phyloP scores from a whole-genome alignment of 1,140 invertebrate genomes.

The Drosophila sechellia region DNA sequence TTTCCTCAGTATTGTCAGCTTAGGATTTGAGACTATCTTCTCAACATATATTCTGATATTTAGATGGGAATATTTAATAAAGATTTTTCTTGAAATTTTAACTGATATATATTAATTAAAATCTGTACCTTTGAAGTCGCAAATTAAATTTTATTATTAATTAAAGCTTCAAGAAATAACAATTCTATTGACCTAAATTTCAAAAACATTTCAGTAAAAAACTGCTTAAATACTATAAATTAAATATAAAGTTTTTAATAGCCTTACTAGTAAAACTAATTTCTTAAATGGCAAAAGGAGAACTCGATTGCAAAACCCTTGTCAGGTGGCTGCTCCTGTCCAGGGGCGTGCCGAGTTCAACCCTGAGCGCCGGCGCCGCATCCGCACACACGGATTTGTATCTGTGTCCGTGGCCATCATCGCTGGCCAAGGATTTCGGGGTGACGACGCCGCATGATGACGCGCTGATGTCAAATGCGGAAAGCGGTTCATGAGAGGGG shows the following conservation, averaged over 20 bases:
- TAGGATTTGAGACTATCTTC: not conserved
- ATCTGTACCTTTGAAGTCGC: too few species aligned
- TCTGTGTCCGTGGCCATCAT: constrained; percentile 41
- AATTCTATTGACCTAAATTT: not conserved
- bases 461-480: constrained; percentile 66
- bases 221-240: not conserved
- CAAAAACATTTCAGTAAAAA: not conserved
- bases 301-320: not conserved
- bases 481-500: constrained; percentile 27
- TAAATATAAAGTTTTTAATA: too few species aligned
- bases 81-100: too few species aligned
- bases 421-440: constrained; percentile 38
- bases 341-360: constrained; percentile 55
- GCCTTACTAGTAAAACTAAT: too few species aligned
- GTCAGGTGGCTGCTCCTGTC: constrained; percentile 47
- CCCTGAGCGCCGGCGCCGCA: constrained; percentile 58
- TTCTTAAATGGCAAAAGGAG: not conserved
- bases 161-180: not conserved
- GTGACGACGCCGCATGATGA: constrained; percentile 59
- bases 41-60: too few species aligned
- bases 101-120: too few species aligned
- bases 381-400: constrained; percentile 39
- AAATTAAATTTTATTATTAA: not conserved
- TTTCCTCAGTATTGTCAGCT: not conserved
- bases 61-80: too few species aligned